phyloP scores from a whole-genome alignment of 1,140 invertebrate genomes.

The Bombus picipes region DNA sequence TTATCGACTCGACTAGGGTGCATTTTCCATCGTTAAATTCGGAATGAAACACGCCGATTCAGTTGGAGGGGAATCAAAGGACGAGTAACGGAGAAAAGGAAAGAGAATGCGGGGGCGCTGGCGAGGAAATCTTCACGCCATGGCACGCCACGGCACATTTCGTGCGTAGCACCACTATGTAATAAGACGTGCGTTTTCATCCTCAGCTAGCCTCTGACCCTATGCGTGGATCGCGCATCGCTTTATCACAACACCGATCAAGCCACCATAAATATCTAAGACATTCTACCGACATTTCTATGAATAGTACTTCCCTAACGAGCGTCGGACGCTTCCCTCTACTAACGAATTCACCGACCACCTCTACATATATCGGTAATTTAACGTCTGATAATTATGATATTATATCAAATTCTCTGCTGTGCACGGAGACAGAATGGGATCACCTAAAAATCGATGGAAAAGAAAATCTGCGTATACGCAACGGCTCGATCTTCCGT shows the following conservation, averaged over 20 bases:
- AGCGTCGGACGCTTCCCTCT: neutral
- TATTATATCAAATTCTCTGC: neutral
- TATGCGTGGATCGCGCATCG: conserved; percentile 29
- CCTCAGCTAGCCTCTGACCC: conserved; percentile 54
- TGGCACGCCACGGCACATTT: conserved; percentile 72
- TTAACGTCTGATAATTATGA: neutral
- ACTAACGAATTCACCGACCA: conserved; percentile 19
- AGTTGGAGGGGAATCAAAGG: neutral
- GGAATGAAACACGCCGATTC: conserved; percentile 59
- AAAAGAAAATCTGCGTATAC: no score
- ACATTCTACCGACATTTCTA: conserved; percentile 43
- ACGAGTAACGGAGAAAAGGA: conserved; percentile 35
- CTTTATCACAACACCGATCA: conserved; percentile 17
- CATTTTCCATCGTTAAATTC: conserved; percentile 73
- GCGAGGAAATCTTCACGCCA: conserved; percentile 24
- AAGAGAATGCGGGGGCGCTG: conserved; percentile 9
- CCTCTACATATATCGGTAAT: neutral
- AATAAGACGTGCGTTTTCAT: conserved; percentile 61
- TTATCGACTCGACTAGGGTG: conserved; percentile 71
- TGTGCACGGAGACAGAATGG: neutral
- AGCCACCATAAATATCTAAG: conserved; percentile 71
- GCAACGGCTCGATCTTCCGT: no score
- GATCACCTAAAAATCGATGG: neutral
- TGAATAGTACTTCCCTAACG: conserved; percentile 13
- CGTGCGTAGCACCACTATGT: conserved; percentile 73